Evolutionary conservation across 2,888 invertebrate genomes (phyloP), one percentile per base, ranked within the genome.

Genomic region (Drosophila pegasa): DNA sequence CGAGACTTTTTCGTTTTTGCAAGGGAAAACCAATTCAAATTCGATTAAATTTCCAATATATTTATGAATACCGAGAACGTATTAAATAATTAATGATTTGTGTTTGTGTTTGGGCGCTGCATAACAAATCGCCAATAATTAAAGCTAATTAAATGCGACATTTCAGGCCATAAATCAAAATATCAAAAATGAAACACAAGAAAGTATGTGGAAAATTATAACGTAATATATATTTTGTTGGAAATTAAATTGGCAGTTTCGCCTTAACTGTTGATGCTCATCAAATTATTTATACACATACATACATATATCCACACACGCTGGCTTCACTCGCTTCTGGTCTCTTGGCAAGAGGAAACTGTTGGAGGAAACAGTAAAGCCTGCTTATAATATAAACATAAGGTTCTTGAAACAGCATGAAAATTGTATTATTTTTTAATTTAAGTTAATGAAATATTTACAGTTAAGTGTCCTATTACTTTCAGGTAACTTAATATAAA

Each of bases 11-110:
- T 47, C 48, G 54, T 69, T 66, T 64, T 61, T 58, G 50, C 68
- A 43, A 57, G 43, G 51, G 40, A 47, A 40, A 54, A 51, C 48
- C 47, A 75, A 78, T 72, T 72, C 47, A 50, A 75, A 75, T 78
- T 75, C 60, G 84, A 85, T 87, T 84, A 72, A 68, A 66, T 55
- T 43, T 40, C n/a, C 61, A 38, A 31, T 38, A 27, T 48, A 62
- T 76, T 55, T 43, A 57, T 50, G 66, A 60, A 67, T 66, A 63
- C 18, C 27, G 33, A 35, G 81, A 81, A 71, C 61, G 66, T 70
- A 73, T 78, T 78, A 64, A 65, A 65, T 62, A 73, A 73, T 55
- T 61, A 73, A 45, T 4, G 4, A 9, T 20, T 8, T n/a, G 37
- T 37, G 45, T 51, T 45, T 31, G 55, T 43, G 43, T 10, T 20